A percentile compares a stretch with the other conserved stretches of the same genome.
phyloP scores from a whole-genome alignment of 2,888 invertebrate genomes.

The Catocala fraxini region DNA sequence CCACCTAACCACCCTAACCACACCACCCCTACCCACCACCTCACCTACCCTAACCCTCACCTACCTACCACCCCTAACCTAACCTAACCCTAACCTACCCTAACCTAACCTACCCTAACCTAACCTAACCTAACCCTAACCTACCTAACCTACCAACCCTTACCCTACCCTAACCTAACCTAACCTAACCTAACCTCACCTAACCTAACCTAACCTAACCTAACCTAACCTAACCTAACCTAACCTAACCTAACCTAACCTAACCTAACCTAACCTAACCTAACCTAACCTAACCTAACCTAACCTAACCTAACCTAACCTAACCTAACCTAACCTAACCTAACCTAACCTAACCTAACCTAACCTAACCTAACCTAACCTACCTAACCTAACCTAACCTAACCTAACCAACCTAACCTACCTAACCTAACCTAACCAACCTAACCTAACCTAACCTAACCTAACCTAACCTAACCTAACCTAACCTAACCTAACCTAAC shows the following conservation, averaged over 20 bases:
- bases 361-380: no score
- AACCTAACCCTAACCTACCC: neutral
- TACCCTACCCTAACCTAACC: slow-evolving; percentile 8
- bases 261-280: slow-evolving; percentile 3
- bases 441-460: slow-evolving; percentile 21
- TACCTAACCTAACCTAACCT: no score
- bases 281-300: slow-evolving; percentile 7
- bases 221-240: slow-evolving; percentile 39
- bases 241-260: slow-evolving; percentile 9
- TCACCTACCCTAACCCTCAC: slow-evolving; percentile 6
- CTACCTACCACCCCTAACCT: neutral
- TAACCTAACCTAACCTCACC: slow-evolving; percentile 18
- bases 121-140: neutral
- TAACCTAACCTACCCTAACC: no score
- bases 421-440: no score
- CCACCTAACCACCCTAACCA: neutral
- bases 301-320: neutral
- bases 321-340: slow-evolving; percentile 9
- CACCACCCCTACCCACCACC: neutral
- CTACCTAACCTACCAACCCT: neutral
- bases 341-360: slow-evolving; percentile 16
- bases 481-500: slow-evolving; percentile 24
- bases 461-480: slow-evolving; percentile 23
- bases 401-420: no score
- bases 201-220: slow-evolving; percentile 16